Evolutionary conservation across 2,113 vertebrate species (phyloP).

Genomic region (Piaya cayana): DNA sequence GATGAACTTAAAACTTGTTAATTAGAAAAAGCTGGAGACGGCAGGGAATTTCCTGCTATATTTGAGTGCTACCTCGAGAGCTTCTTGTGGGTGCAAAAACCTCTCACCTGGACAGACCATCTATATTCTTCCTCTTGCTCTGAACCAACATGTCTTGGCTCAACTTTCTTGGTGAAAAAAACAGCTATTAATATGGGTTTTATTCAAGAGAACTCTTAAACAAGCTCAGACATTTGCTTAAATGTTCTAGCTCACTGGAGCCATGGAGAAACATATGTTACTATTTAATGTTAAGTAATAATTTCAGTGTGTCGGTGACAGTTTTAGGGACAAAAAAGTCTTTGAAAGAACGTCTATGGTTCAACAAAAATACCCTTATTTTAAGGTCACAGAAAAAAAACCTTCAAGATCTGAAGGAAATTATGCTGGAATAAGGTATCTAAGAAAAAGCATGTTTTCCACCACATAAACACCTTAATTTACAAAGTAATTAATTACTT

Average conservation of each 20-base stretch:
- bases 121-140: neutral
- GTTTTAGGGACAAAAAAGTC: neutral
- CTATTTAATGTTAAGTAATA: neutral
- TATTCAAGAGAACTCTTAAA: neutral
- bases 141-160: neutral
- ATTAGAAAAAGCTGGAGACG: neutral
- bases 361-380: neutral
- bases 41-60: neutral
- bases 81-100: neutral
- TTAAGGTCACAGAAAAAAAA: neutral
- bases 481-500: neutral
- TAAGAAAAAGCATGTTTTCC: neutral
- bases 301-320: neutral
- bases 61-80: neutral
- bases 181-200: neutral
- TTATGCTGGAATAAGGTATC: neutral
- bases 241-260: neutral
- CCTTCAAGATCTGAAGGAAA: neutral
- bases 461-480: neutral
- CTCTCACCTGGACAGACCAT: neutral
- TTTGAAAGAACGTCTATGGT: neutral
- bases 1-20: neutral
- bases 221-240: neutral
- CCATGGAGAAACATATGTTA: neutral
- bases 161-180: neutral